Conservation (phyloP, 2,797 vertebrate genomes). For the Chiroxiphia lanceolata region DNA sequence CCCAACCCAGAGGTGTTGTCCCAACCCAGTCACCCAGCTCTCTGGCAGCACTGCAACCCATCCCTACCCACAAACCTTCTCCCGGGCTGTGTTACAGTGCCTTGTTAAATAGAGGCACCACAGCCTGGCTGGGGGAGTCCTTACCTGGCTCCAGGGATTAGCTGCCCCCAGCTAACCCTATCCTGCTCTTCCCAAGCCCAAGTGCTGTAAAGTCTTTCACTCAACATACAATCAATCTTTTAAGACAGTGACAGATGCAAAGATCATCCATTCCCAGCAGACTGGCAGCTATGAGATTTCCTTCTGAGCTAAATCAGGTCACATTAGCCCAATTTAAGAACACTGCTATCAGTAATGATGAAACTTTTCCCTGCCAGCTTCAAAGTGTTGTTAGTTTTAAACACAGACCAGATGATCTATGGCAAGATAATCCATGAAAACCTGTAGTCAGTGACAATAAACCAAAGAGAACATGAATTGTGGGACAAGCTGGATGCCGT, state of each 20-base stretch:
- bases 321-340: not conserved
- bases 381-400: not conserved
- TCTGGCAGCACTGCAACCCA: not conserved
- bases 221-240: not conserved
- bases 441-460: not conserved
- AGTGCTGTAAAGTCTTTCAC: not conserved
- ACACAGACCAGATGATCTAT: not conserved
- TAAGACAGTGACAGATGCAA: not conserved
- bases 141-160: not conserved
- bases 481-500: not conserved
- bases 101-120: not conserved
- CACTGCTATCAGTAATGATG: not conserved
- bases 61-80: not conserved
- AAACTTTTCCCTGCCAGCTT: not conserved
- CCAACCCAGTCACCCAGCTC: not conserved
- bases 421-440: not conserved
- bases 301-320: not conserved
- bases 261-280: not conserved
- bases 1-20: not conserved
- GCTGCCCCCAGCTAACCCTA: not conserved
- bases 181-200: not conserved
- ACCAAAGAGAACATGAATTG: not conserved
- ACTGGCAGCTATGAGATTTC: not conserved
- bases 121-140: not conserved
- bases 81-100: accelerated